A percentile compares a stretch with the other conserved stretches of the same genome.
Conservation (phyloP, 2,888 invertebrate genomes). For the Epirrhoe alternata region DNA sequence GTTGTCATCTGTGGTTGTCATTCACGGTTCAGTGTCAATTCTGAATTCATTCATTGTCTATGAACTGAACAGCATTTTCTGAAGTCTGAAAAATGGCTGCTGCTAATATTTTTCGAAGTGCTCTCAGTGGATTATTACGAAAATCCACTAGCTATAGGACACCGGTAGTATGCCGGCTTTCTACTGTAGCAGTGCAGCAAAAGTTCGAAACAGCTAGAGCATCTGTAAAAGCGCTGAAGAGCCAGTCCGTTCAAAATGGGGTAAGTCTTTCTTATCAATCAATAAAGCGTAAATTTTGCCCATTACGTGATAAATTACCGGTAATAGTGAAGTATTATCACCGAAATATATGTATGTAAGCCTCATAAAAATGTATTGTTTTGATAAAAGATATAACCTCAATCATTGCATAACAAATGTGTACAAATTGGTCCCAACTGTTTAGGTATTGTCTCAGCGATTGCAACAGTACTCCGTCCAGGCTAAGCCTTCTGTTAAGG, state of each 20-base stretch:
- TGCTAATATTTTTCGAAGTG: slow-evolving; percentile 76
- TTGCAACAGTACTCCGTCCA: slow-evolving; percentile 66
- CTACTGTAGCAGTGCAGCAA: slow-evolving; percentile 72
- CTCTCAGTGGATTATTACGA: slow-evolving; percentile 76
- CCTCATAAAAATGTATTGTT: slow-evolving; percentile 11
- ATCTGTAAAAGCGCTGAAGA: slow-evolving; percentile 56
- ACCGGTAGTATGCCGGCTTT: slow-evolving; percentile 76
- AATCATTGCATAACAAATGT: slow-evolving; percentile 81
- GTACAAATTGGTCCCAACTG: slow-evolving; percentile 69
- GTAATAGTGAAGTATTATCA: background rate
- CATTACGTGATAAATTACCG: background rate
- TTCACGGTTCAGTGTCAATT: too few species aligned
- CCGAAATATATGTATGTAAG: background rate
- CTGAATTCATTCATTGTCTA: slow-evolving; percentile 36
- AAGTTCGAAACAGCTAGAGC: slow-evolving; percentile 68
- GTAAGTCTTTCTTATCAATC: slow-evolving; percentile 61
- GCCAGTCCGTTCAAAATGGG: slow-evolving; percentile 65
- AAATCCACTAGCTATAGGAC: slow-evolving; percentile 70
- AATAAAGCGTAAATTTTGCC: slow-evolving; percentile 51
- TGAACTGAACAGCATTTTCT: slow-evolving; percentile 46
- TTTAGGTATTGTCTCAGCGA: slow-evolving; percentile 74
- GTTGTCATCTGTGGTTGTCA: too few species aligned
- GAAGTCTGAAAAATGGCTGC: slow-evolving; percentile 79
- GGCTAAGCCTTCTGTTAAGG: slow-evolving; percentile 84
- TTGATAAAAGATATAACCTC: slow-evolving; percentile 68